phyloP scores from a whole-genome alignment of 1,140 invertebrate species.

The Papilio helenus region DNA sequence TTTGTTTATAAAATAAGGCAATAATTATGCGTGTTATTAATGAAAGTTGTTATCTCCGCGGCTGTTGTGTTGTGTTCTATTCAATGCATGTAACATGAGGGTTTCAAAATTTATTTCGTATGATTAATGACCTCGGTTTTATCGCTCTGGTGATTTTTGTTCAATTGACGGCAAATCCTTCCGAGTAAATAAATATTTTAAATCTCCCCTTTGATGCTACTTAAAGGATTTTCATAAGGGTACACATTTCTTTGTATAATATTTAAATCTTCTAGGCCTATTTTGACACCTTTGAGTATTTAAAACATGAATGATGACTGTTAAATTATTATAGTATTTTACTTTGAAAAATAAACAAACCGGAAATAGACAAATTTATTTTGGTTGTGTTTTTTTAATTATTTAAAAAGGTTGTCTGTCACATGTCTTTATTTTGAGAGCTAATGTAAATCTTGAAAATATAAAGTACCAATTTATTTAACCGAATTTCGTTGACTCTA shows the following conservation, averaged over 20 bases:
- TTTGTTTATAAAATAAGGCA: conserved; percentile 3
- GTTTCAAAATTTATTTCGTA: conserved; percentile 65
- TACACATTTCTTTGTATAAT: conserved; percentile 49
- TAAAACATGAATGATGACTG: conserved; percentile 12
- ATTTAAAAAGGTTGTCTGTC: neutral
- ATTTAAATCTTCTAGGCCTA: conserved; percentile 51
- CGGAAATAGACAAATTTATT: neutral
- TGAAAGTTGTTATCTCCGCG: conserved; percentile 20
- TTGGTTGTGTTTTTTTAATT: neutral
- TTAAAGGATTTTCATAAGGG: conserved; percentile 51
- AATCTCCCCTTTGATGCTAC: conserved; percentile 66
- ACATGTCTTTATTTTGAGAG: too few relatives aligned
- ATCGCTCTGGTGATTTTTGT: conserved; percentile 65
- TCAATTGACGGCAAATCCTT: conserved; percentile 70
- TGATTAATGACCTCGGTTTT: conserved; percentile 74
- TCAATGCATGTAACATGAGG: conserved; percentile 44
- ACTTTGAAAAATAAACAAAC: neutral
- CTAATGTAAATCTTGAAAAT: too few relatives aligned
- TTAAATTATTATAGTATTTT: neutral
- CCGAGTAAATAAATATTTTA: conserved; percentile 68
- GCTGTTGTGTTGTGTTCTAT: conserved; percentile 14
- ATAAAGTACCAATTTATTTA: too few relatives aligned
- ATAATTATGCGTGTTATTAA: conserved; percentile 15
- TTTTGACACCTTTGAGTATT: conserved; percentile 35
- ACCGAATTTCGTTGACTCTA: too few relatives aligned